Evolutionary conservation across 2,113 vertebrate genomes (phyloP), one percentile per base, ranked within the genome.

Genomic region (Pardalotus punctatus): DNA sequence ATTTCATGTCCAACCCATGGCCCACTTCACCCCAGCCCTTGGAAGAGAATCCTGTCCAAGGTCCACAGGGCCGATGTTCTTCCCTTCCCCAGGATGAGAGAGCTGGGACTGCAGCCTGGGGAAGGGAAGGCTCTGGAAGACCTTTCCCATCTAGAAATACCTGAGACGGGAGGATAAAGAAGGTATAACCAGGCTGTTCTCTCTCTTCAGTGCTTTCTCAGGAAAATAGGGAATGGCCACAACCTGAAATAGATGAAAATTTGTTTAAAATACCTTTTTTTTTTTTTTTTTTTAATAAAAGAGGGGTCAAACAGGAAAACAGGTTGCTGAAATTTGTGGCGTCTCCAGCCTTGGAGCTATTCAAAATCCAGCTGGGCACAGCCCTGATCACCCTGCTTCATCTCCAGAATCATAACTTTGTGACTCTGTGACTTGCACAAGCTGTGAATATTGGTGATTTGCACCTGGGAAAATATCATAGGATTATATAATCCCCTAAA

Each of bases 221-320:
- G 38, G 11, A 61, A 24, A 69, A 61, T 67, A 35, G 17, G 12
- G 28, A 29, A 9, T 19, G 20, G 36, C 5, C 17, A 35, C 12
- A 47, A 47, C 21, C 29, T 40, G 42, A 81, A 78, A 77, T 50
- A 51, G 0, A 51, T 17, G 6, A 65, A 35, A 2, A 12, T 9
- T 5, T 14, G 3, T 40, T 78, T 61, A 18, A 29, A 50, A 5
- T 1, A 21, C 2, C 43, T 43, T 17, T 47, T 47, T 3, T 11
- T 14, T 38, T 14, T 22, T 10, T 4, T 12, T 19, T 42, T 80
- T 36, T 45, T 17, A 2, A 11, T 62, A 4, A 16, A 38, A 43
- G 12, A 54, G 4, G 36, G 2, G 10, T 18, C 25, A 65, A 79
- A 35, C 0, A 4, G 5, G 9, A 10, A 35, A 80, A 71, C 0